A percentile compares a stretch with the other conserved stretches of the same genome.
Evolutionary conservation across 1,140 invertebrate species (phyloP).

Genomic region (Pseudomyrmex gracilis): DNA sequence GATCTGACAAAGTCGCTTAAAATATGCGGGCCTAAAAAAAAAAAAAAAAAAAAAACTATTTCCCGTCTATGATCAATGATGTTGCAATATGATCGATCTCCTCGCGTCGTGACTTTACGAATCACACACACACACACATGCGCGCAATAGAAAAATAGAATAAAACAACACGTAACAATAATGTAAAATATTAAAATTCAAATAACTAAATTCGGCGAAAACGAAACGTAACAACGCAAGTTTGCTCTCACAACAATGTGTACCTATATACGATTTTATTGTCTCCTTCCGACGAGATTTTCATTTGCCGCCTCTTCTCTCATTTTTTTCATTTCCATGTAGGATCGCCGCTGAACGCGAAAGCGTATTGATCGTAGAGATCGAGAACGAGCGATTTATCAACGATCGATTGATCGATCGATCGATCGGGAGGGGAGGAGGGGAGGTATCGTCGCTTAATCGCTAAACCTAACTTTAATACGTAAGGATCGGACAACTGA

Average conservation of each 20-base stretch:
- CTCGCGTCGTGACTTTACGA: no score
- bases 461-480: slow-evolving; percentile 60
- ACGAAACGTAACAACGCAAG: no score
- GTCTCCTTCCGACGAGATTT: slow-evolving; percentile 21
- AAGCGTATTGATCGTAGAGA: slow-evolving; percentile 4
- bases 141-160: not conserved
- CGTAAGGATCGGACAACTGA: slow-evolving; percentile 73
- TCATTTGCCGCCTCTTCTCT: not conserved
- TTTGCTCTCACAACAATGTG: not conserved
- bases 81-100: not conserved
- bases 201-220: not conserved
- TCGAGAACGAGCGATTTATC: slow-evolving; percentile 9
- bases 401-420: slow-evolving; percentile 21
- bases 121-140: no score
- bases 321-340: not conserved
- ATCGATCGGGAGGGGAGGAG: no score
- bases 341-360: not conserved
- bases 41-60: not conserved
- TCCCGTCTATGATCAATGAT: slow-evolving; percentile 14
- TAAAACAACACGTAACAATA: not conserved
- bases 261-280: not conserved
- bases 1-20: slow-evolving; percentile 38
- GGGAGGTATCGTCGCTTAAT: slow-evolving; percentile 40
- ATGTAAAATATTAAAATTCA: not conserved
- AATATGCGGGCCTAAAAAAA: slow-evolving; percentile 5